Evolutionary conservation across 2,888 invertebrate genomes (phyloP), one percentile per base, ranked within the genome.

Genomic region (Drosophila mettleri): DNA sequence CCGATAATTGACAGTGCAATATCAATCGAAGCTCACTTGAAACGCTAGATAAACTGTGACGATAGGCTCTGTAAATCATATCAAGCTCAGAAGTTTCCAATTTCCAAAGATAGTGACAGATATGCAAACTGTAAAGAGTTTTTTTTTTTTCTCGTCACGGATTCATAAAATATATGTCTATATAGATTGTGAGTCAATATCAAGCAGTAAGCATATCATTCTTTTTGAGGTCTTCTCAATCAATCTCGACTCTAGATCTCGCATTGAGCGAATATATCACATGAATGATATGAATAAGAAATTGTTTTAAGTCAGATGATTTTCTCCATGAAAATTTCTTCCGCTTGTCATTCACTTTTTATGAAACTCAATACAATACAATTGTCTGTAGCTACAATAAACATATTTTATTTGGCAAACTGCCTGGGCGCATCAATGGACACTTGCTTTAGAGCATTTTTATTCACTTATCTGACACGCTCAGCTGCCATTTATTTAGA

Each of bases 401-500:
- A 36, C 16, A 16, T 16, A 33, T 36, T 7, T 9, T 2, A 7
- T 14, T 24, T 33, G n/a, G 12, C 18, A 34, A n/a, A 14, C 4
- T 22, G 31, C 31, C 6, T 4, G 18, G 20, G 29, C n/a, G 18
- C 31, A 38, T 33, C 54, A 48, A 20, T 52, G 52, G 33, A 46
- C 54, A 45, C 41, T 43, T 61, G 43, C 24, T 58, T 48, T 45
- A 12, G 36, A 36, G 18, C 52, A 51, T 24, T 24, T 57, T 65
- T 46, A 72, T 65, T 58, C 66, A 77, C 58, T 74, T 74, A 77
- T 66, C 66, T 39, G 36, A 55, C 59, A 73, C 22, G 59, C 49
- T 66, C 67, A 72, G 62, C 59, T 60, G 55, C 55, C 53, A 58
- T 63, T 73, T 65, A 58, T 60, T 51, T 60, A 46, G 49, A 65